Percentiles rank a stretch among this genome's conserved stretches.
phyloP scores from a whole-genome alignment of 1,140 invertebrate genomes.

The Littorina saxatilis region DNA sequence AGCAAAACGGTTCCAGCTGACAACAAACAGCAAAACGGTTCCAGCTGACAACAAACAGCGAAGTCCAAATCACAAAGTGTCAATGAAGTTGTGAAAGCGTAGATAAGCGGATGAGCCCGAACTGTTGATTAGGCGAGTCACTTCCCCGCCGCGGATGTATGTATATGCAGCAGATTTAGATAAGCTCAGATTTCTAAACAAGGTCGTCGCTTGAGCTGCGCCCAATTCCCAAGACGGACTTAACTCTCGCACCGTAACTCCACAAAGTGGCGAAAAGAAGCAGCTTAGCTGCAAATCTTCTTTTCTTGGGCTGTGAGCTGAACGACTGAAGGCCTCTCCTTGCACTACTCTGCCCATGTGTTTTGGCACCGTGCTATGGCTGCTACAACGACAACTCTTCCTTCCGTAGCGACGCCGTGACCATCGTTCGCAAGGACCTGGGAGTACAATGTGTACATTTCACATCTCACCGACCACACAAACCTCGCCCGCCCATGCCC shows the following conservation, averaged over 20 bases:
- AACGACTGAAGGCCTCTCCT: too few species aligned
- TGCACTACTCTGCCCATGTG: too few species aligned
- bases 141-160: too few species aligned
- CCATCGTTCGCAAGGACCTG: slow-evolving; percentile 3
- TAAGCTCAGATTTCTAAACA: slow-evolving; percentile 10
- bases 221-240: slow-evolving; percentile 18
- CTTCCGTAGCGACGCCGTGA: slow-evolving; percentile 11
- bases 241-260: slow-evolving; percentile 3
- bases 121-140: too few species aligned
- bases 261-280: slow-evolving; percentile 25
- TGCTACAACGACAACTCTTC: background rate
- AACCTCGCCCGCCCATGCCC: slow-evolving; percentile 1
- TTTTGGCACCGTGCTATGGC: too few species aligned
- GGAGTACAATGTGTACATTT: slow-evolving; percentile 23
- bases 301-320: slow-evolving; percentile 18
- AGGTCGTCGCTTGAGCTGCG: slow-evolving; percentile 18
- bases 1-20: too few species aligned
- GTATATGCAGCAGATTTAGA: slow-evolving; percentile 7
- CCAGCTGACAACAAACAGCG: too few species aligned
- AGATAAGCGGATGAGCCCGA: too few species aligned
- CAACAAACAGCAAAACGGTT: too few species aligned
- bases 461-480: slow-evolving; percentile 23
- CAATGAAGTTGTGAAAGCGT: too few species aligned
- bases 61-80: too few species aligned
- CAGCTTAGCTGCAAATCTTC: slow-evolving; percentile 38